Evolutionary conservation across 2,113 vertebrate species (phyloP), one percentile per base, ranked within the genome.

Genomic region (Myotis lucifugus): DNA sequence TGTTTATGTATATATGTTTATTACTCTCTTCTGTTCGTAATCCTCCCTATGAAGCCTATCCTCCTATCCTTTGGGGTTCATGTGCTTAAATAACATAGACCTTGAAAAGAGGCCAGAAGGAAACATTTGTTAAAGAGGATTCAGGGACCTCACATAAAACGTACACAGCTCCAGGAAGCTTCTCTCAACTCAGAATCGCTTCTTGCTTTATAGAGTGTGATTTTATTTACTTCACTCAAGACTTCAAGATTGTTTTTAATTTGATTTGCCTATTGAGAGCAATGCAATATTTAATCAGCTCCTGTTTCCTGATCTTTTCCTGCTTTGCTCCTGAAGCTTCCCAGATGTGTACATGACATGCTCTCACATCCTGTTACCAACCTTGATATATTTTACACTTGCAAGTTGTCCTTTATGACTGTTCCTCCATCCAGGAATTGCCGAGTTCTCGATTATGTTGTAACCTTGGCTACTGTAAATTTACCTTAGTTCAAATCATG

Each of bases 381-480:
- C n/a, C 61, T 73, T 92, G 93, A 85, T 72, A 32, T 72, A 59
- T 95, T 97, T 98, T 56, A 97, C 87, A 84, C 56, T 67, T 76
- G 48, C 37, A 29, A 27, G 7, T 40, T 67, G 93, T 85, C 91
- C 92, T 86, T 74, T 29, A 40, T 34, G 84, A 91, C 70, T 5
- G 59, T 64, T 90, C 90, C 98, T 98, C 97, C 98, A 98, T 97
- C 93, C 98, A 98, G 98, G 97, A 78, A 81, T 72, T 76, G 72
- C 1, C 95, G 52, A 37, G 85, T 21, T 2, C 1, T 96, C 70
- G 64, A 97, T 97, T 97, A 97, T 97, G 97, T 86, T 97, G 97
- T 96, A 97, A 97, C 95, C 98, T 96, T 98, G 97, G 97, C 96
- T 98, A 97, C 97, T 96, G 96, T 92, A 91, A 92, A 88, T 94